Conservation (phyloP, 2,113 vertebrate genomes). For the Lontra canadensis region DNA sequence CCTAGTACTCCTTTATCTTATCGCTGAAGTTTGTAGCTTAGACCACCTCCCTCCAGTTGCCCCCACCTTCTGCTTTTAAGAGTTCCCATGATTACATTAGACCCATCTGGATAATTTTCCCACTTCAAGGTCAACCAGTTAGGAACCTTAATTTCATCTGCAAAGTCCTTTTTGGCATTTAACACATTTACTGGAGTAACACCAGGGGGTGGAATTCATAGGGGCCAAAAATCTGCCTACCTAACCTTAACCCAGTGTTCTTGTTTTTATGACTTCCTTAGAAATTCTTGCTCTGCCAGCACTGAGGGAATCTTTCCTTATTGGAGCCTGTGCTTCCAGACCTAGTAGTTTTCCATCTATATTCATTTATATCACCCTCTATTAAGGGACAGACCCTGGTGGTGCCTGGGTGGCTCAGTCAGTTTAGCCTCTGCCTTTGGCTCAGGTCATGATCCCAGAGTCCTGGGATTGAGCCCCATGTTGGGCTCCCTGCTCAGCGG, state of each 20-base stretch:
- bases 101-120: not conserved
- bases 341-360: not conserved
- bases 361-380: not conserved
- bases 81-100: not conserved
- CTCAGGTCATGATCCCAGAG: no score
- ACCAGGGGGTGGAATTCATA: not conserved
- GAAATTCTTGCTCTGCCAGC: not conserved
- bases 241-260: not conserved
- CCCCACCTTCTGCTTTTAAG: not conserved
- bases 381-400: not conserved
- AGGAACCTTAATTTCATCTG: not conserved
- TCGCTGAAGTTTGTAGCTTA: not conserved
- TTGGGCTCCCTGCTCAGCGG: no score
- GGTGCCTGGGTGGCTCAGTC: no score
- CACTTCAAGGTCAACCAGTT: not conserved
- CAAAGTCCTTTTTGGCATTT: not conserved
- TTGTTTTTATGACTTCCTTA: slow-evolving; percentile 1
- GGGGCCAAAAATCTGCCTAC: not conserved
- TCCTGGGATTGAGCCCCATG: no score
- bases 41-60: not conserved
- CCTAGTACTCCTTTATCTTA: not conserved
- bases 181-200: not conserved
- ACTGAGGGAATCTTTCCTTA: not conserved
- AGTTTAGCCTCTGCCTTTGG: no score
- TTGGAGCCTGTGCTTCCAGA: not conserved